Base-by-base conservation (phyloP, 2,888 invertebrate genomes). In the Ptychoptera albimana region DNA sequence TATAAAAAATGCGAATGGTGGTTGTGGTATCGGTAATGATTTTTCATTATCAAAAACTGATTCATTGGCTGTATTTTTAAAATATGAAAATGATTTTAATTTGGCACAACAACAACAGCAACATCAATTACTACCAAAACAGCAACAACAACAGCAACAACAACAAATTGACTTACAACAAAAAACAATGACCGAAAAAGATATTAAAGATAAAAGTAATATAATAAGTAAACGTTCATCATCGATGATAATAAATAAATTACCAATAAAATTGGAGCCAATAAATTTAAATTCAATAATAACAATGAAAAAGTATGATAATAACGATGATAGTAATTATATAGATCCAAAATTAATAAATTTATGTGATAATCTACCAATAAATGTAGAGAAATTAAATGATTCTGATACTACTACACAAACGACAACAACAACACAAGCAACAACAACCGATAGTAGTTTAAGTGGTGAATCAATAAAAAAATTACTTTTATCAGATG, bases 301-400 rank as follows among this genome's bases (percentile, higher is more conserved):
- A 23, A 23, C 23, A 23, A 23, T 23, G 23, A 11, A 32, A n/a
- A 2, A n/a, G 9, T 32, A 11, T 32, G n/a, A n/a, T 9, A 32
- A 32, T n/a, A 32, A 32, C 9, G 69, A 69, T 50, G 68, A 67
- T 37, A 48, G 52, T 30, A 67, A 71, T 59, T 56, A 68, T 63
- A 64, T 74, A 63, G 66, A 75, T 51, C 72, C 74, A 9, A 74
- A 72, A 52, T 66, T 80, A 46, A 80, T 80, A 46, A 80, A 81
- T 60, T 75, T 76, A 63, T 76, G 75, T 58, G 79, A 80, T 60
- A 79, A 79, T 64, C 65, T 80, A 42, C 72, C 77, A 13, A 74
- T 79, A 34, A 70, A 69, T 54, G 69, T 71, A 13, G 69, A 68
- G 50, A 71, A 68, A 23, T 65, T 71, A 51, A 46, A 48, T 5